Evolutionary conservation across 2,797 vertebrate genomes (phyloP).

Genomic region (Steatocranus sp.): DNA sequence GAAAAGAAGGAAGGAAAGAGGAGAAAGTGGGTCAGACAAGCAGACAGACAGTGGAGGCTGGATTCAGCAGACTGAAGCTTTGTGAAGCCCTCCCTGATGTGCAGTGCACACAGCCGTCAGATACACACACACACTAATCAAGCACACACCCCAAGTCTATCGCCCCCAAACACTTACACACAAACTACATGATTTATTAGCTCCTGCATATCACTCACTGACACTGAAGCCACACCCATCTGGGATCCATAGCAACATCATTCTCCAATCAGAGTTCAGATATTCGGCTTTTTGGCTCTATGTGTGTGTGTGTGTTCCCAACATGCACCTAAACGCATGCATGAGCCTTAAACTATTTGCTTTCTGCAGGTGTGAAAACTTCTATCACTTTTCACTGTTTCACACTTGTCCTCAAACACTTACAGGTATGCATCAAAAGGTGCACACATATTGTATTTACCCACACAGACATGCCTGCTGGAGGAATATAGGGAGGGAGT

Average conservation of each 20-base stretch:
- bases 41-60: constrained; percentile 48
- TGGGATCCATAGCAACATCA: constrained; percentile 51
- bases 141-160: constrained; percentile 2
- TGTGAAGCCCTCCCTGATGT: constrained; percentile 33
- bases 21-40: constrained; percentile 62
- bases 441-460: neutral
- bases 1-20: constrained; percentile 1
- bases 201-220: constrained; percentile 34
- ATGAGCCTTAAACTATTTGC: neutral
- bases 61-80: constrained; percentile 48
- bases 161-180: constrained; percentile 17
- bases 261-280: constrained; percentile 35
- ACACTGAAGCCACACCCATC: constrained; percentile 33
- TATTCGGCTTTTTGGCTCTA: constrained; percentile 8
- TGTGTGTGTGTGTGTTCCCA: neutral
- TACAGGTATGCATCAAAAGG: neutral
- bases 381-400: neutral
- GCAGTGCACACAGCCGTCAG: neutral
- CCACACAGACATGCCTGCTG: neutral
- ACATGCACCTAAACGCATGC: neutral
- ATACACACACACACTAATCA: constrained; percentile 10
- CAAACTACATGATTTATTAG: constrained; percentile 64
- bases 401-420: neutral
- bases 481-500: neutral
- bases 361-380: neutral